Evolutionary conservation across 2,888 invertebrate species (phyloP), one percentile per base, ranked within the genome.

Genomic region (Podabrus alpinus): DNA sequence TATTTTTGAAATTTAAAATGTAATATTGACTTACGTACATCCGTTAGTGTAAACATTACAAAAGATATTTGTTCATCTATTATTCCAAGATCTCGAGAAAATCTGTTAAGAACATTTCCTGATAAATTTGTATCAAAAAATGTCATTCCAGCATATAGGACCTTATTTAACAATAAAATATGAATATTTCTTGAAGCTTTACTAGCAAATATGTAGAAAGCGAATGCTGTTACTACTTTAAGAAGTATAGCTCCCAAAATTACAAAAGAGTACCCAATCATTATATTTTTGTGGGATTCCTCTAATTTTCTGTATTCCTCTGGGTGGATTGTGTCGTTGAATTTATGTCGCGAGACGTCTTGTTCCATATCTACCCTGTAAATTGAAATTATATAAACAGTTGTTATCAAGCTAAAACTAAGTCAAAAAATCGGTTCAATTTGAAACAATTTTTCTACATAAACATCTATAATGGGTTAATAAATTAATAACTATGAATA

Each of bases 111-210:
- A 15, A 66, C 15, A 66, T 66, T 24, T 25, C 24, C 19, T 59
- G 16, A 19, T 66, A 62, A 70, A 61, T 45, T 76, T 75, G 73
- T 78, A 79, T 86, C 83, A 69, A 90, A 80, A 59, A 86, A 75
- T 9, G 86, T 86, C 59, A 86, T 83, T 67, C 85, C 82, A 68
- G 85, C 71, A 9, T 87, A 80, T 82, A 90, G 86, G 21, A 64
- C 21, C 2, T 19, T 64, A 7, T 64, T 21, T 21, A 64, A 5
- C 13, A 64, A 17, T 9, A 21, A 9, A 64, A 19, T 13, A 13
- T 64, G 62, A n/a, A 64, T 21, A 11, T 64, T 64, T n/a, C n/a
- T 13, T n/a, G 62, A 64, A 19, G n/a, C 21, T 64, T 64, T 64
- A n/a, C 19, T 64, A 9, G n/a, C 17, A 10, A 19, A 64, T 9